Conservation (phyloP, 2,113 vertebrate genomes). For the Octodon degus region DNA sequence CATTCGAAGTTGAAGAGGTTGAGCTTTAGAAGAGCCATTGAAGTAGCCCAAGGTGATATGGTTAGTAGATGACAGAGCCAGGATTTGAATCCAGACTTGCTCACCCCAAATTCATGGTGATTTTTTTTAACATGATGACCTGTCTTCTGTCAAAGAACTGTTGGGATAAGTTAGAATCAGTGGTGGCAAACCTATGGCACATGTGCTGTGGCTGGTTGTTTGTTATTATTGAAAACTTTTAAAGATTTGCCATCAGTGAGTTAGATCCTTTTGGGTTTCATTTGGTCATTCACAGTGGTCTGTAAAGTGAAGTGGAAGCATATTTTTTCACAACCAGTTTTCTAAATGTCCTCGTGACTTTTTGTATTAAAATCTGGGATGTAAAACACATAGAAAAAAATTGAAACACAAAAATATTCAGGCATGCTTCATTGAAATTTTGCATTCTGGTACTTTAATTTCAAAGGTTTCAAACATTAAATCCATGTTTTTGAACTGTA, state of each 20-base stretch:
- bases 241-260: background rate
- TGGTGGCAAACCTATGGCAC: background rate
- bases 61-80: background rate
- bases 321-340: background rate
- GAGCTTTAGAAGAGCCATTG: background rate
- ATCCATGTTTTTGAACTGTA: background rate
- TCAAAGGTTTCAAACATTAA: constrained; percentile 14
- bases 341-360: background rate
- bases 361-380: background rate
- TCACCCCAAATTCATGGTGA: background rate
- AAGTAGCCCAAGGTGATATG: background rate
- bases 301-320: background rate
- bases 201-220: background rate
- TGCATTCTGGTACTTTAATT: background rate
- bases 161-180: background rate
- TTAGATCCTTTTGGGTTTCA: background rate
- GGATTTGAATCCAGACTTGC: background rate
- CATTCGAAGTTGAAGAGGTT: background rate
- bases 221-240: background rate
- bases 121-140: background rate
- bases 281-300: background rate
- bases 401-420: background rate
- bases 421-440: background rate
- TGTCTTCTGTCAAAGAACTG: background rate
- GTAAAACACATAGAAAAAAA: background rate